Conservation (phyloP, 2,797 vertebrate genomes). For the Sebastes taczanowskii region DNA sequence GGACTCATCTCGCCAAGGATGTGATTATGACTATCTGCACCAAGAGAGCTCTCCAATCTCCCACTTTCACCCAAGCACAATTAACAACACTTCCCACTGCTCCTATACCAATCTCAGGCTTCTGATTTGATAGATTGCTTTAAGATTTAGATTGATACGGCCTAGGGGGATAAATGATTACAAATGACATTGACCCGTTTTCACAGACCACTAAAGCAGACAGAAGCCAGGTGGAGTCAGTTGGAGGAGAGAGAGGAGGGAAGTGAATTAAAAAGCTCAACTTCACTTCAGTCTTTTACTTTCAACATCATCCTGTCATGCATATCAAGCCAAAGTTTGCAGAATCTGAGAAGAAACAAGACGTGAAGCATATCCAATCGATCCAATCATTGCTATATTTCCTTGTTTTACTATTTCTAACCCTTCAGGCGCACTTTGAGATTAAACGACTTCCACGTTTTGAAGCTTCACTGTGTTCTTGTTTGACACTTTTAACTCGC, state of each 20-base stretch:
- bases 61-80: constrained; percentile 48
- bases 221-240: constrained; percentile 25
- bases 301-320: constrained; percentile 5
- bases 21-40: constrained; percentile 54
- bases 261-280: not conserved
- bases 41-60: constrained; percentile 52
- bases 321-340: not conserved
- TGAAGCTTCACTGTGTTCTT: not conserved
- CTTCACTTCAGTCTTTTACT: constrained; percentile 19
- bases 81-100: constrained; percentile 42
- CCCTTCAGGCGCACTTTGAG: not conserved
- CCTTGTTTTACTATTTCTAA: not conserved
- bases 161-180: constrained; percentile 47
- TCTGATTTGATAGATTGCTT: constrained; percentile 50
- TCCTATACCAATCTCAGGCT: not conserved
- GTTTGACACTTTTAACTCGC: constrained; percentile 3
- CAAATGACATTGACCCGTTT: constrained; percentile 34
- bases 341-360: not conserved
- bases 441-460: constrained; percentile 8
- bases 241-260: not conserved
- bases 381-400: constrained; percentile 7
- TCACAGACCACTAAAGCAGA: constrained; percentile 10
- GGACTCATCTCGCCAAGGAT: constrained; percentile 31
- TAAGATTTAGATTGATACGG: constrained; percentile 63
- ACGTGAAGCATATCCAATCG: constrained; percentile 4